Conservation (phyloP, 2,113 vertebrate genomes). For the Toxotes chatareus region DNA sequence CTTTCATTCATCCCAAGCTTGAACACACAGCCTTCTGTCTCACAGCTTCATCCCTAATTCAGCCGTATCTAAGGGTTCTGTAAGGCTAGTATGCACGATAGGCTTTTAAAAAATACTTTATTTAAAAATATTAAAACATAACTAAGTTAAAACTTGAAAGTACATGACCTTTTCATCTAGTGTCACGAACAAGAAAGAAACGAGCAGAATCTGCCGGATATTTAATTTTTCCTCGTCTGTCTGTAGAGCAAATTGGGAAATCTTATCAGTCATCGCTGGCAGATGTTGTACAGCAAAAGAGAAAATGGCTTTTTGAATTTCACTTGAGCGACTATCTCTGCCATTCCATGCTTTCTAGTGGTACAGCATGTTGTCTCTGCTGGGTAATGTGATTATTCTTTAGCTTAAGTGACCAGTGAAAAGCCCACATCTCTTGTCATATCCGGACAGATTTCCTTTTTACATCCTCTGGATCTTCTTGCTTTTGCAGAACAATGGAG, state of each 20-base stretch:
- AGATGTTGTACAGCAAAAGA: conserved; percentile 62
- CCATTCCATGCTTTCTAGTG: conserved; percentile 60
- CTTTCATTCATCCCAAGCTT: not conserved
- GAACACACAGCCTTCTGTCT: not conserved
- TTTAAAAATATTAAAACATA: not conserved
- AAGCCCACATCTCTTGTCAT: conserved; percentile 71
- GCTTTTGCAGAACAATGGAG: conserved; percentile 65
- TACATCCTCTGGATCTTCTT: conserved; percentile 64
- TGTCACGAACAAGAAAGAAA: conserved; percentile 29
- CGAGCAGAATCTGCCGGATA: conserved; percentile 24
- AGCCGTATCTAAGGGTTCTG: conserved; percentile 9
- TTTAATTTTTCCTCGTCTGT: conserved; percentile 49
- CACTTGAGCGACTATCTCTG: conserved; percentile 59
- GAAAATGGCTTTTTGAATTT: conserved; percentile 71
- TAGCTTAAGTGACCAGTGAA: conserved; percentile 74
- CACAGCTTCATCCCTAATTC: conserved; percentile 9
- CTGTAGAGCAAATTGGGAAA: conserved; percentile 59
- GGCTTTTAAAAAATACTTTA: not conserved
- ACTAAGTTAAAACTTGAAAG: conserved; percentile 14
- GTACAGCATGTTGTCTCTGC: conserved; percentile 56
- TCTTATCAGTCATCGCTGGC: conserved; percentile 72
- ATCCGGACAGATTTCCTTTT: conserved; percentile 71
- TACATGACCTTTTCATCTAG: conserved; percentile 29
- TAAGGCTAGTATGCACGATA: not conserved
- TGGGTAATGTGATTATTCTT: conserved; percentile 75